Evolutionary conservation across 2,797 vertebrate genomes (phyloP).

Genomic region (Acipenser oxyrinchus): DNA sequence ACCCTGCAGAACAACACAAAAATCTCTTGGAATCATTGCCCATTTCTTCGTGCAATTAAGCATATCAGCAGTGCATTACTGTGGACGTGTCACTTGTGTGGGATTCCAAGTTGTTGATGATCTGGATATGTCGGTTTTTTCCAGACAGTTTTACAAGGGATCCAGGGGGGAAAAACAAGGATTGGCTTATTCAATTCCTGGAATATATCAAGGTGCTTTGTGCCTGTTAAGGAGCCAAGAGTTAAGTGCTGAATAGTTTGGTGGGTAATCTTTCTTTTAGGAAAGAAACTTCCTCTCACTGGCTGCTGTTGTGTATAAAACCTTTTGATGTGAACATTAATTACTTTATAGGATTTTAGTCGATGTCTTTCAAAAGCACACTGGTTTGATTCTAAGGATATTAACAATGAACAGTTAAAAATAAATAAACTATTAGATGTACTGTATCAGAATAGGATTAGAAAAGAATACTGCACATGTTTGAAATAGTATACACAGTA

Average conservation of each 20-base stretch:
- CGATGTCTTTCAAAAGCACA: not conserved
- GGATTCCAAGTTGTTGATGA: slow-evolving; percentile 37
- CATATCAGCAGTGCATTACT: slow-evolving; percentile 19
- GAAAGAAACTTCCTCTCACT: not conserved
- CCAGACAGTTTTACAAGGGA: slow-evolving; percentile 10
- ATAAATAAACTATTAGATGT: too few relatives aligned
- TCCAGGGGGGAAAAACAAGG: too few relatives aligned
- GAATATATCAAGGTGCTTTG: too few relatives aligned
- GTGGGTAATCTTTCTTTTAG: not conserved
- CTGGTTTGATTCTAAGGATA: too few relatives aligned
- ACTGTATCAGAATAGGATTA: too few relatives aligned
- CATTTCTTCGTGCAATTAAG: slow-evolving; percentile 42
- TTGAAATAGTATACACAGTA: too few relatives aligned
- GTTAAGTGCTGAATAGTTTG: not conserved
- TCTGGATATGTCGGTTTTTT: slow-evolving; percentile 31
- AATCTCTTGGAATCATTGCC: slow-evolving; percentile 16
- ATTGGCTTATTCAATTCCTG: too few relatives aligned
- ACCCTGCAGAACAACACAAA: slow-evolving; percentile 14
- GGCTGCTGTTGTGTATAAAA: not conserved
- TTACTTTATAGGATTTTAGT: not conserved
- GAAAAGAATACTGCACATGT: too few relatives aligned
- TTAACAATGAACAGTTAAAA: too few relatives aligned
- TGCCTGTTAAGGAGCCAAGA: too few relatives aligned
- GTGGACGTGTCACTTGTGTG: slow-evolving; percentile 20
- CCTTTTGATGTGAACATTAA: not conserved